phyloP scores from a whole-genome alignment of 2,797 vertebrate species.

The Trachops cirrhosus region DNA sequence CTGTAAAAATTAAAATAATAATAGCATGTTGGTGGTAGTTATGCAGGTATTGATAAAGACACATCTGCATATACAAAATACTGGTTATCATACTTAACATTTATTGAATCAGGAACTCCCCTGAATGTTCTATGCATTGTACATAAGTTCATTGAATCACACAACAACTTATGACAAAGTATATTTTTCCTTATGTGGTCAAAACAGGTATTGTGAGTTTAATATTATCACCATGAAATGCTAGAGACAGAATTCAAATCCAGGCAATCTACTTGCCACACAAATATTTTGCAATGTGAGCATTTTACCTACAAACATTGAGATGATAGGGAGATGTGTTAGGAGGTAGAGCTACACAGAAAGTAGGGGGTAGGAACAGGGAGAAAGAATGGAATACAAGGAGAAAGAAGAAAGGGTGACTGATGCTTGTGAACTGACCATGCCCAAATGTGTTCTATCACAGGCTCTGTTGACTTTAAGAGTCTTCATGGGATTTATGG shows the following conservation, averaged over 20 bases:
- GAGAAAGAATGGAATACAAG: too few relatives aligned
- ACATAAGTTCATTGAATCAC: neutral
- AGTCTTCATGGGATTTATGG: neutral
- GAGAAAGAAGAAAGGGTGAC: neutral
- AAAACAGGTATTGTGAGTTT: neutral
- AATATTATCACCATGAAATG: neutral
- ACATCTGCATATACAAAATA: neutral
- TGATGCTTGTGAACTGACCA: neutral
- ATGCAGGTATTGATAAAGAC: neutral
- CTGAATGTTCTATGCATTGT: neutral
- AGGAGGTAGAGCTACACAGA: neutral
- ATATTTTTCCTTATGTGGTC: neutral
- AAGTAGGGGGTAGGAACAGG: neutral
- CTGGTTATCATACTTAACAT: neutral
- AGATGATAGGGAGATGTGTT: neutral
- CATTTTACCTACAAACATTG: neutral
- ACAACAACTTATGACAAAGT: neutral
- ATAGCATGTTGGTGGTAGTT: neutral
- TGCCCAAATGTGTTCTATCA: neutral
- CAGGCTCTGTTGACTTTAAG: too few relatives aligned
- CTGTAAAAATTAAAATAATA: neutral
- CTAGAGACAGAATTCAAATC: neutral
- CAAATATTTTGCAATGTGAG: neutral
- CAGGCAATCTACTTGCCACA: neutral
- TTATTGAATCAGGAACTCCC: neutral